These are phyloP conservation scores for Pedetes capensis DNA, from an alignment of 2,113 vertebrate species.

Conservation along the genomic window DNA sequence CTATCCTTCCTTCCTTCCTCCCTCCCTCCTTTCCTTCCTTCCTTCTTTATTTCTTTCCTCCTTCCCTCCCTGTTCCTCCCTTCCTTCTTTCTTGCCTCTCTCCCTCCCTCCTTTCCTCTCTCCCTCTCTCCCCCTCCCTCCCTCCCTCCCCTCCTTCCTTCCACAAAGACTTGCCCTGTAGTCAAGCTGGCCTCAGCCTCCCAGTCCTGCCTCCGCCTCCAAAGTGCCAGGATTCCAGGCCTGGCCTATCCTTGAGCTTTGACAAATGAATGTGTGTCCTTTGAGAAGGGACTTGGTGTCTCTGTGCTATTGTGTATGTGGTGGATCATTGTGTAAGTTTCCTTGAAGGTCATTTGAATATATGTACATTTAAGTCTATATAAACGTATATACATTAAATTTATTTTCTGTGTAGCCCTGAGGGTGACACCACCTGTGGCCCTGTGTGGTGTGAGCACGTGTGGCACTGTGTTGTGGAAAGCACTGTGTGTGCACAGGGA, in stretches of 20 bases:
- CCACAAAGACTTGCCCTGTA: too few species aligned
- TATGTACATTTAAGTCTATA: background rate
- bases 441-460: background rate
- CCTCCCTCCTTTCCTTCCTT: too few species aligned
- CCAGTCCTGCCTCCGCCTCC: background rate
- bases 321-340: background rate
- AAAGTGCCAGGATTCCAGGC: background rate
- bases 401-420: background rate
- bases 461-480: background rate
- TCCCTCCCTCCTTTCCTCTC: too few species aligned
- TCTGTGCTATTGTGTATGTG: background rate
- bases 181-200: background rate
- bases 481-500: background rate
- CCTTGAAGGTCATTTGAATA: background rate
- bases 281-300: background rate
- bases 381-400: too few species aligned
- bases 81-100: too few species aligned
- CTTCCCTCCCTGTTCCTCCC: too few species aligned
- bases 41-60: too few species aligned
- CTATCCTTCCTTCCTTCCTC: too few species aligned
- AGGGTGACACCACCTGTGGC: background rate
- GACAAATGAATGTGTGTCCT: accelerated
- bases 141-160: too few species aligned
- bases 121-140: too few species aligned
- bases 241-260: background rate